Conservation (phyloP, 2,797 vertebrate genomes). For the Ara ararauna region DNA sequence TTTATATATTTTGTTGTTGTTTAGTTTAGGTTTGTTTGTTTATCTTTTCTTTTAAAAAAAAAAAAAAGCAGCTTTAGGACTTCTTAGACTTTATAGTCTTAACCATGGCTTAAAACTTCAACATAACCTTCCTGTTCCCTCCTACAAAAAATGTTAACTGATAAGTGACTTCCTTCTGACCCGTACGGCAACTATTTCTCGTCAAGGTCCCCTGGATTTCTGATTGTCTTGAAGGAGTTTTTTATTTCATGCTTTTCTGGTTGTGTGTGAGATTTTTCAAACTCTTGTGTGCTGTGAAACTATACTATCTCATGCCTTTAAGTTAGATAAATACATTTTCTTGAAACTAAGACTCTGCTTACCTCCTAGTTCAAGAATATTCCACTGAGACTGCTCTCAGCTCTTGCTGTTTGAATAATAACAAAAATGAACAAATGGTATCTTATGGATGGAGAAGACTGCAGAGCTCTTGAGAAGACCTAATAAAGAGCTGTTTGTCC, state of each 20-base stretch:
- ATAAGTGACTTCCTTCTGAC: background rate
- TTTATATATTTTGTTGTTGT: background rate
- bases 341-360: background rate
- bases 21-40: background rate
- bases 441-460: background rate
- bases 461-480: background rate
- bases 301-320: background rate
- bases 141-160: background rate
- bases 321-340: background rate
- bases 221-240: background rate
- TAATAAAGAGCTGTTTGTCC: background rate
- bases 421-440: background rate
- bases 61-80: background rate
- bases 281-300: background rate
- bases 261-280: background rate
- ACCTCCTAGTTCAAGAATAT: background rate
- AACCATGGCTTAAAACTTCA: background rate
- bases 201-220: background rate
- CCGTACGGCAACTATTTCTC: background rate
- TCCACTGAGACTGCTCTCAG: background rate
- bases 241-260: background rate
- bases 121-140: background rate
- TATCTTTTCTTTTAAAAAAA: background rate
- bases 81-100: background rate
- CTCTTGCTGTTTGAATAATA: background rate